phyloP scores from a whole-genome alignment of 2,113 vertebrate species.

The Platichthys stellatus region DNA sequence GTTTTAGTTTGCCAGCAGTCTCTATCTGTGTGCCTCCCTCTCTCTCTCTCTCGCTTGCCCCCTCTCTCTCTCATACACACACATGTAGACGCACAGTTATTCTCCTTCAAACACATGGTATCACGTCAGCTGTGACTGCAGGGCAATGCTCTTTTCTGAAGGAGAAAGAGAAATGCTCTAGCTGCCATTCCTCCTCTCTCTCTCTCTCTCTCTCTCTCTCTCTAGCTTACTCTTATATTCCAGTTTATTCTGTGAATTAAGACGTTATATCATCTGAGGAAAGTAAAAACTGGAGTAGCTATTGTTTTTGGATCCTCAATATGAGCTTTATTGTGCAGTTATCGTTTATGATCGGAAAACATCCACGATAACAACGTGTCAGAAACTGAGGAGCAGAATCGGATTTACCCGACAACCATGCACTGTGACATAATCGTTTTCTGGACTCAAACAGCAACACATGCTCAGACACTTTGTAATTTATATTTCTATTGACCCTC shows the following conservation, averaged over 20 bases:
- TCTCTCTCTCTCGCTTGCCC: background rate
- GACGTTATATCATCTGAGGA: background rate
- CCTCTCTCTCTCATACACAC: background rate
- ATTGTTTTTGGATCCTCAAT: background rate
- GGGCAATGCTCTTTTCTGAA: slow-evolving; percentile 62
- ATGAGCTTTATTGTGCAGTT: background rate
- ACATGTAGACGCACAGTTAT: background rate
- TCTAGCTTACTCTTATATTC: slow-evolving; percentile 4
- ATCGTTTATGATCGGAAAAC: background rate
- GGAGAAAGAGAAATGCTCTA: slow-evolving; percentile 56
- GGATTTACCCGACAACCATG: background rate
- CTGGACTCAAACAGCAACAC: background rate
- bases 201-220: slow-evolving; percentile 1
- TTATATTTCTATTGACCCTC: too few species aligned
- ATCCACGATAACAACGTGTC: background rate
- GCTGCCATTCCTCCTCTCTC: slow-evolving; percentile 47
- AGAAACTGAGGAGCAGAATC: slow-evolving; percentile 1
- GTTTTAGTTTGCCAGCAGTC: slow-evolving; percentile 63
- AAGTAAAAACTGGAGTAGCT: background rate
- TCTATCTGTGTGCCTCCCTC: slow-evolving; percentile 21
- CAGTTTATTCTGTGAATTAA: slow-evolving; percentile 21
- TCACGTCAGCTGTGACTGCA: slow-evolving; percentile 63
- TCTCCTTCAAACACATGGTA: slow-evolving; percentile 29
- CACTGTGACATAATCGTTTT: background rate
- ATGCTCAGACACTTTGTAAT: too few species aligned